phyloP scores from a whole-genome alignment of 2,888 invertebrate genomes.

The Ferdinandea cuprea region DNA sequence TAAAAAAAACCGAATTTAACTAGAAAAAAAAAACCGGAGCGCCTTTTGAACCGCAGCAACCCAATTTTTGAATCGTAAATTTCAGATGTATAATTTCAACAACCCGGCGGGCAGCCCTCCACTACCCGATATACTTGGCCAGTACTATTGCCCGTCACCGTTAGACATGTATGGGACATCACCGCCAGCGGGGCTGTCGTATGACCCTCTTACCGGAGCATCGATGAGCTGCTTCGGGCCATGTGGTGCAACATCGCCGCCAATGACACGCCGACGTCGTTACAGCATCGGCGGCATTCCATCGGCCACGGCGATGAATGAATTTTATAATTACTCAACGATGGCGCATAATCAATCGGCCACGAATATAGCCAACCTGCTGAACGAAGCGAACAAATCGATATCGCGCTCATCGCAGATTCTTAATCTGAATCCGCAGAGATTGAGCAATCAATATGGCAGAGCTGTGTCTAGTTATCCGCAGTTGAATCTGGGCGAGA shows the following conservation, averaged over 20 bases:
- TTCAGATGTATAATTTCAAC: slow-evolving; percentile 84
- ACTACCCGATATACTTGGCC: slow-evolving; percentile 82
- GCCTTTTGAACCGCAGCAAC: slow-evolving; percentile 74
- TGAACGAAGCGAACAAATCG: slow-evolving; percentile 83
- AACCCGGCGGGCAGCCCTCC: slow-evolving; percentile 82
- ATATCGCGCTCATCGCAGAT: slow-evolving; percentile 83
- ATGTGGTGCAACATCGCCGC: slow-evolving; percentile 78
- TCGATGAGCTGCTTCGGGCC: slow-evolving; percentile 66
- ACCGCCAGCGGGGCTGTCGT: slow-evolving; percentile 77
- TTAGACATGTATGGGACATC: slow-evolving; percentile 80
- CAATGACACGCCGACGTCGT: slow-evolving; percentile 80
- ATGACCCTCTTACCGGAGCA: slow-evolving; percentile 78
- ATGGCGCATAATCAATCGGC: slow-evolving; percentile 80
- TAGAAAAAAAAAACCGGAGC: slow-evolving; percentile 73
- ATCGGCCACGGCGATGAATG: slow-evolving; percentile 82
- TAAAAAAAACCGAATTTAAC: slow-evolving; percentile 72
- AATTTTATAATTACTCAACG: slow-evolving; percentile 81
- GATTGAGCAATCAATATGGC: slow-evolving; percentile 80
- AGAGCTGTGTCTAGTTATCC: slow-evolving; percentile 82
- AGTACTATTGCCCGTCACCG: slow-evolving; percentile 79
- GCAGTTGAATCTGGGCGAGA: slow-evolving; percentile 81
- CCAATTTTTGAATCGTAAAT: slow-evolving; percentile 82
- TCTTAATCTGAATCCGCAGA: slow-evolving; percentile 81
- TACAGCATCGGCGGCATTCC: slow-evolving; percentile 83
- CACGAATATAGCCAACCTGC: slow-evolving; percentile 82